Evolutionary conservation across 1,140 invertebrate genomes (phyloP).

Genomic region (Coptotermes formosanus): DNA sequence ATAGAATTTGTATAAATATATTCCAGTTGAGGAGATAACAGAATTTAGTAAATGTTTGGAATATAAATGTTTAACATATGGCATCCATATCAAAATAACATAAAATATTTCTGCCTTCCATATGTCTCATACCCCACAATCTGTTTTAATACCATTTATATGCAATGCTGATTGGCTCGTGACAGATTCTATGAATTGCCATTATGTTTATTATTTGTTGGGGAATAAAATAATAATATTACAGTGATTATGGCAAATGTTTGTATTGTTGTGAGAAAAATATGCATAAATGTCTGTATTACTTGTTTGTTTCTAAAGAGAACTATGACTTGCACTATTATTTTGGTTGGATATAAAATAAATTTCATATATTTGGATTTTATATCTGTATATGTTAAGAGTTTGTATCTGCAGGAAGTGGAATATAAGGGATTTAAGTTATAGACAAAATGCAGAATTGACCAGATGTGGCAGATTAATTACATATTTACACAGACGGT

Average conservation of each 20-base stretch:
- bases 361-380: background rate
- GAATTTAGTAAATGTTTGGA: background rate
- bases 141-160: background rate
- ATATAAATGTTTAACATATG: background rate
- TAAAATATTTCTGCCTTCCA: background rate
- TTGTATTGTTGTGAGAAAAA: background rate
- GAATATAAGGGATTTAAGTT: background rate
- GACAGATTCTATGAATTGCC: background rate
- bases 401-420: background rate
- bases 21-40: background rate
- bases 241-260: background rate
- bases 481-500: too few relatives aligned
- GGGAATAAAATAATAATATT: background rate
- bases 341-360: background rate
- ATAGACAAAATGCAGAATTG: too few relatives aligned
- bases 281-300: background rate
- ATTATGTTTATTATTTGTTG: background rate
- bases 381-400: background rate
- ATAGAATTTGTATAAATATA: constrained; percentile 1
- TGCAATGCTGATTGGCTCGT: background rate
- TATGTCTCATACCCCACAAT: background rate
- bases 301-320: background rate
- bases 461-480: too few relatives aligned
- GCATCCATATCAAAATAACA: constrained; percentile 1
- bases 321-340: background rate